Conservation (phyloP, 1,140 invertebrate genomes). For the Drosophila yakuba region DNA sequence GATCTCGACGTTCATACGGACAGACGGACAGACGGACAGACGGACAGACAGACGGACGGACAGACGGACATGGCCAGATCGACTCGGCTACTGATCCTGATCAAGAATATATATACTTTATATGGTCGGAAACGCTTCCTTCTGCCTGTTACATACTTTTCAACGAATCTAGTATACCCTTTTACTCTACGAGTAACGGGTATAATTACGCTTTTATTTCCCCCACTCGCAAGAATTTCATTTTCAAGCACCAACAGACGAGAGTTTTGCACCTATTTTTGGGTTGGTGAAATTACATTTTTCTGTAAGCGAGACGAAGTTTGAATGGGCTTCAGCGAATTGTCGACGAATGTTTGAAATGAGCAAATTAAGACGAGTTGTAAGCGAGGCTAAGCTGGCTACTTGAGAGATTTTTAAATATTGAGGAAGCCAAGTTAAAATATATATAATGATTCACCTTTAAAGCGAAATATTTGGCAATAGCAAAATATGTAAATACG, state of each 20-base stretch:
- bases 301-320: not conserved
- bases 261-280: conserved; percentile 10
- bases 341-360: not conserved
- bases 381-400: not conserved
- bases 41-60: no score
- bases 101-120: no score
- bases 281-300: conserved; percentile 13
- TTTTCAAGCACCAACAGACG: conserved; percentile 2
- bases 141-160: no score
- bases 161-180: no score
- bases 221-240: conserved; percentile 9
- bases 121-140: no score
- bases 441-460: no score
- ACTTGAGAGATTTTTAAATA: not conserved
- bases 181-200: no score
- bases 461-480: not conserved
- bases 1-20: no score
- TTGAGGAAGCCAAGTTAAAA: not conserved
- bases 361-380: not conserved
- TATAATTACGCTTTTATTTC: conserved; percentile 6
- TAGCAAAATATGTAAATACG: conserved; percentile 16
- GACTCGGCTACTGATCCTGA: no score
- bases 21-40: no score
- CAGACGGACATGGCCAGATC: no score
- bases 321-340: not conserved